Evolutionary conservation across 2,113 vertebrate species (phyloP).

Genomic region (Orientallactaga bullata): DNA sequence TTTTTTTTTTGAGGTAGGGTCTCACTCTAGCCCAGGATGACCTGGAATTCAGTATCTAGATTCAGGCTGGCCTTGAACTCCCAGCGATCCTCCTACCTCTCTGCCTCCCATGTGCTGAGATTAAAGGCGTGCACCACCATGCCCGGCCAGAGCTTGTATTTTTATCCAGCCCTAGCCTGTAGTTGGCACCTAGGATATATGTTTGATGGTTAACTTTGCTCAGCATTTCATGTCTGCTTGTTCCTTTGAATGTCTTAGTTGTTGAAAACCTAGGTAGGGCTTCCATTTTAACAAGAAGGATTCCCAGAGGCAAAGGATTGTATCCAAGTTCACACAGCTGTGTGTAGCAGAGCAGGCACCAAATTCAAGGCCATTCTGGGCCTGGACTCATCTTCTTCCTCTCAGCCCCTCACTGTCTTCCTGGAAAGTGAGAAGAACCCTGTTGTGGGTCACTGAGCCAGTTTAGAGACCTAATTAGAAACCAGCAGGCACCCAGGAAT

Average conservation of each 20-base stretch:
- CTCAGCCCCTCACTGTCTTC: background rate
- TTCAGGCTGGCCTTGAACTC: too few species aligned
- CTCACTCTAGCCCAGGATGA: too few species aligned
- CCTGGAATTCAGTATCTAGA: too few species aligned
- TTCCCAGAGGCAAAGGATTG: background rate
- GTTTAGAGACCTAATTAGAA: conserved; percentile 63
- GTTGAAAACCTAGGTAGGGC: background rate
- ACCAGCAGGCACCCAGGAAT: conserved; percentile 44
- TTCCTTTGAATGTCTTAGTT: conserved; percentile 16
- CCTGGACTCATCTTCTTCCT: background rate
- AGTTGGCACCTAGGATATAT: background rate
- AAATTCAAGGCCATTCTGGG: background rate
- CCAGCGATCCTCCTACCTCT: too few species aligned
- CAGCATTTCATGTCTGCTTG: background rate
- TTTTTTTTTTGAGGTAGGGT: too few species aligned
- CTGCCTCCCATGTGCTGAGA: too few species aligned
- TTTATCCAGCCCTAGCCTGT: background rate
- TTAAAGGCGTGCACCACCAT: too few species aligned
- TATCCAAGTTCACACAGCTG: background rate
- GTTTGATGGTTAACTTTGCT: background rate
- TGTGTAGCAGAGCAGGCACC: background rate
- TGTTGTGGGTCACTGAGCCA: background rate
- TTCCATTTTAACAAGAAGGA: background rate
- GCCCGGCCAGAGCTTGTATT: background rate
- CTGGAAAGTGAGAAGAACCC: background rate